Base-by-base conservation (phyloP, 53 echinoderm and acorn worm genomes). In the Glandiceps talaboti region DNA sequence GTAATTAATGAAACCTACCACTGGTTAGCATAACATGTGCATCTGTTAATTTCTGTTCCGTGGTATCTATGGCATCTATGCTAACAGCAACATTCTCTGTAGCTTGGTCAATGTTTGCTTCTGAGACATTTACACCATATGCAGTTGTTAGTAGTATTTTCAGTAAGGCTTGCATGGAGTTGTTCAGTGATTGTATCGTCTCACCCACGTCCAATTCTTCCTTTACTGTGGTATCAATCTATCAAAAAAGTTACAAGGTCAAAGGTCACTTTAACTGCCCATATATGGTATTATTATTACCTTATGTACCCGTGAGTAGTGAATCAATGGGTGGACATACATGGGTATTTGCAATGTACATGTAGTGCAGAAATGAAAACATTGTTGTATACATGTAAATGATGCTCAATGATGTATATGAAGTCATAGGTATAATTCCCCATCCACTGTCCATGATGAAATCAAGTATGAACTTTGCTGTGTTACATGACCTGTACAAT, bases 11-110 rank as follows among this genome's bases (percentile, higher is more conserved):
- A n/a, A n/a, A 82, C 82, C 74, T 33, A 91, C 91, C 91, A 33
- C 86, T 86, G 29, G 91, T 86, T n/a, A 88, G 88, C 26, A 81
- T 86, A 30, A 30, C 76, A 32, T 88, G 76, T 1, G 91, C 81
- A 32, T 72, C 10, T 29, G 33, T 81, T n/a, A 91, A 30, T 27
- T 86, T 81, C 74, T 30, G 73, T 14, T 81, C 78, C 1, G 79
- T 75, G 75, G 73, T n/a, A 31, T 33, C 79, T 0, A 88, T 78
- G 29, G 86, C 80, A 26, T 32, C 82, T 30, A 30, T 26, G 32
- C 79, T 32, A 30, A 81, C 31, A 14, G 31, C 81, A 28, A 86
- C 82, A 75, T 79, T 79, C 73, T 73, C 76, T 33, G 88, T 77
- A 0, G 83, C 80, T 1, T 30, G 14, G 77, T 30, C 76, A 75